These are phyloP conservation scores for Eupleurogrammus muticus DNA, from an alignment of 2,797 vertebrate species.

Conservation along the genomic window DNA sequence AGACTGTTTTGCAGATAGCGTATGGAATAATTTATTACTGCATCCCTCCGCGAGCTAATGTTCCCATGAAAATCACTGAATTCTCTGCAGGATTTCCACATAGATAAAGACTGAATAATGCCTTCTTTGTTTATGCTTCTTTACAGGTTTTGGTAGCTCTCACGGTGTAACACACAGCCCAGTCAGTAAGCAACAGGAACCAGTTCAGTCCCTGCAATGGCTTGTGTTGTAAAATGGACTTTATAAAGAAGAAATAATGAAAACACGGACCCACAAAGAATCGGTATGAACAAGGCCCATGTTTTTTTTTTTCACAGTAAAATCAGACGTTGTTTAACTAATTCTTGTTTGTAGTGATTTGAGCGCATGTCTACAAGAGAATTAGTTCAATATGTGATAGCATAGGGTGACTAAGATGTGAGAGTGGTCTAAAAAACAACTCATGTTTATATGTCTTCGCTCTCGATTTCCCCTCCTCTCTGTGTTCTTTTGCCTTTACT, in stretches of 20 bases:
- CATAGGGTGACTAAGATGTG: slow-evolving; percentile 36
- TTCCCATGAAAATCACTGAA: slow-evolving; percentile 14
- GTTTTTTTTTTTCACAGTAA: slow-evolving; percentile 27
- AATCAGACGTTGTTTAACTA: slow-evolving; percentile 34
- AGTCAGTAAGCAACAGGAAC: slow-evolving; percentile 59
- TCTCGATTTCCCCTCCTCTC: slow-evolving; percentile 11
- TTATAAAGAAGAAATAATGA: slow-evolving; percentile 82
- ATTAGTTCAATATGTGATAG: slow-evolving; percentile 45
- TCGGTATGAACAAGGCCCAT: slow-evolving; percentile 77
- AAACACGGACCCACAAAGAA: slow-evolving; percentile 89
- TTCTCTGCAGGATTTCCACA: slow-evolving; percentile 32
- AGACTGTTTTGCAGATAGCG: not conserved
- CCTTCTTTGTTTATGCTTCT: slow-evolving; percentile 66
- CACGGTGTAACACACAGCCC: slow-evolving; percentile 54
- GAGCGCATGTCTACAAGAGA: slow-evolving; percentile 17
- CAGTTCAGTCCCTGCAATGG: slow-evolving; percentile 73
- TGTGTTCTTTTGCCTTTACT: slow-evolving; percentile 21
- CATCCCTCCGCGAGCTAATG: slow-evolving; percentile 1
- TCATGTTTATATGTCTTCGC: slow-evolving; percentile 36
- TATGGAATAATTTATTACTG: slow-evolving; percentile 1
- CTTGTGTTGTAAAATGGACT: slow-evolving; percentile 80
- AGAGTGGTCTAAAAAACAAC: slow-evolving; percentile 23
- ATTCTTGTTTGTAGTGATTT: slow-evolving; percentile 28
- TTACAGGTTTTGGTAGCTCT: slow-evolving; percentile 70
- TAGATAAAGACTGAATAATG: slow-evolving; percentile 45